These are phyloP conservation scores for Drosophila formosana DNA, from an alignment of 2,888 invertebrate species.

Conservation along the genomic window DNA sequence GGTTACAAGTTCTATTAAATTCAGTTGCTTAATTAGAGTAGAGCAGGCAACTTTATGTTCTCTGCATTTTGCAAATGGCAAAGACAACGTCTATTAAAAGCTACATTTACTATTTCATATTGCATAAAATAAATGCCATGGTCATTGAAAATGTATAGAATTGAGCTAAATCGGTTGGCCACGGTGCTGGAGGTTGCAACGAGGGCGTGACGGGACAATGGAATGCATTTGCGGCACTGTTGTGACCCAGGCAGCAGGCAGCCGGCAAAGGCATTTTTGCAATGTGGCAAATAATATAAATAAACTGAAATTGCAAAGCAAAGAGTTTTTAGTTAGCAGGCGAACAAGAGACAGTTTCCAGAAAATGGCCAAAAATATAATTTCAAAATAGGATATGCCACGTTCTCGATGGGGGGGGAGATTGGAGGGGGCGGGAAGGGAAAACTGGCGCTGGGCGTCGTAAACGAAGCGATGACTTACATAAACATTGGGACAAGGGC, in stretches of 20 bases:
- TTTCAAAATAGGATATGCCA: constrained; percentile 71
- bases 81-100: constrained; percentile 35
- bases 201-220: constrained; percentile 44
- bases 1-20: constrained; percentile 9
- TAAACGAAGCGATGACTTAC: constrained; percentile 80
- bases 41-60: constrained; percentile 9
- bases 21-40: constrained; percentile 55
- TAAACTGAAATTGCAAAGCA: constrained; percentile 77
- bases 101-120: constrained; percentile 43
- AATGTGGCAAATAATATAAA: constrained; percentile 78
- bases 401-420: constrained; percentile 12
- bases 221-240: constrained; percentile 51
- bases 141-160: constrained; percentile 32
- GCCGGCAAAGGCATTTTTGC: constrained; percentile 52
- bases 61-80: neutral
- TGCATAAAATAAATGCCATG: constrained; percentile 42
- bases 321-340: constrained; percentile 76
- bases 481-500: constrained; percentile 79
- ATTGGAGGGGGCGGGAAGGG: neutral
- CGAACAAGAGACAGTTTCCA: constrained; percentile 56
- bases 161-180: constrained; percentile 9
- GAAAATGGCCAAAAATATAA: constrained; percentile 77
- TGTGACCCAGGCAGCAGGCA: constrained; percentile 43
- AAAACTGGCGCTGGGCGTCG: constrained; percentile 53
- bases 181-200: neutral